Evolutionary conservation across 2,888 invertebrate genomes (phyloP).

Genomic region (Drosophila infuscata): DNA sequence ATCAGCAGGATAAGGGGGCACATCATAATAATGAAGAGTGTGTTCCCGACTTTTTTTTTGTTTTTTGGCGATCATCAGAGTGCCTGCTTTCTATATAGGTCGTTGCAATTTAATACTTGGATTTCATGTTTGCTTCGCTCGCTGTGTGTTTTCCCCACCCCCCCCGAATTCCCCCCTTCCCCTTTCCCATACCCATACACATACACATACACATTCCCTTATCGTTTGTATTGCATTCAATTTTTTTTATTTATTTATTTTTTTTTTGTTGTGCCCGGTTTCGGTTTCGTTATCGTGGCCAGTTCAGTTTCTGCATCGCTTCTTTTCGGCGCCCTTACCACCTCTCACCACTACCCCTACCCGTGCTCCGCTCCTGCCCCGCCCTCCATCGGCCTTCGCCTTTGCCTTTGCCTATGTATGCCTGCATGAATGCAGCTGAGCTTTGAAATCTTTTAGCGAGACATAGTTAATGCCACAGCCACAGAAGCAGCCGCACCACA

Average conservation of each 20-base stretch:
- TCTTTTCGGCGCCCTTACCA: slow-evolving; percentile 42
- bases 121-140: slow-evolving; percentile 46
- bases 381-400: neutral
- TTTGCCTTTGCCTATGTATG: neutral
- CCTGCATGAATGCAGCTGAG: slow-evolving; percentile 31
- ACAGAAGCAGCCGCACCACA: slow-evolving; percentile 6
- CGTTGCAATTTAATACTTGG: slow-evolving; percentile 83
- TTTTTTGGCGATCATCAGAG: slow-evolving; percentile 21
- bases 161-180: neutral
- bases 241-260: slow-evolving; percentile 4
- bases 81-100: slow-evolving; percentile 82
- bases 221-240: slow-evolving; percentile 35
- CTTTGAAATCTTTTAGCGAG: slow-evolving; percentile 53
- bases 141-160: slow-evolving; percentile 1
- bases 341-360: neutral
- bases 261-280: slow-evolving; percentile 32
- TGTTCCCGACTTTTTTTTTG: slow-evolving; percentile 2
- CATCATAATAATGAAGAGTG: slow-evolving; percentile 23
- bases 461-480: slow-evolving; percentile 41
- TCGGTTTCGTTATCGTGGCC: slow-evolving; percentile 64
- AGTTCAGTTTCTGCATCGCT: slow-evolving; percentile 63
- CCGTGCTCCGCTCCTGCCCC: neutral
- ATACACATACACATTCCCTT: neutral
- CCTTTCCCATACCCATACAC: neutral
- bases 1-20: slow-evolving; percentile 14